These are phyloP conservation scores for Phengaris arion DNA, from an alignment of 2,888 invertebrate species.

Conservation along the genomic window DNA sequence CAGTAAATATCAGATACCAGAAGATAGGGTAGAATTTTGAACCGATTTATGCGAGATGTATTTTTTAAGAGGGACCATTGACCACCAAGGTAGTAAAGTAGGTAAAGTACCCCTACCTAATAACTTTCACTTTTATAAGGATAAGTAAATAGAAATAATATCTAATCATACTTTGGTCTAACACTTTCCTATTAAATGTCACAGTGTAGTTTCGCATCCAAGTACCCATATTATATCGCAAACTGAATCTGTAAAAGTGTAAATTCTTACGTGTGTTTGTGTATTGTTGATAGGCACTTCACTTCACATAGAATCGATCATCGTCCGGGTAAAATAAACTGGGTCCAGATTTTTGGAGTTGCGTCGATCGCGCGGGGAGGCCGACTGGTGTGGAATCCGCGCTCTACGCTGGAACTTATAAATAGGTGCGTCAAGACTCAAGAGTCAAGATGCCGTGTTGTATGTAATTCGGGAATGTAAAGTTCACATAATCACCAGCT, in stretches of 20 bases:
- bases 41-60: too few relatives aligned
- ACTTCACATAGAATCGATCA: slow-evolving; percentile 54
- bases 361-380: slow-evolving; percentile 54
- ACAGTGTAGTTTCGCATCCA: neutral
- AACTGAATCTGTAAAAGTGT: neutral
- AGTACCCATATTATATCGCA: neutral
- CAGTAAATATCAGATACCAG: too few relatives aligned
- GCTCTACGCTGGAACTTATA: slow-evolving; percentile 79
- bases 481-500: slow-evolving; percentile 33
- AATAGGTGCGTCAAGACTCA: slow-evolving; percentile 59
- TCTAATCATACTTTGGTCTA: neutral
- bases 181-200: neutral
- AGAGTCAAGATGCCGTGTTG: slow-evolving; percentile 50
- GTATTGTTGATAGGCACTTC: slow-evolving; percentile 48
- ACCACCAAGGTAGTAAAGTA: too few relatives aligned
- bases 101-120: too few relatives aligned
- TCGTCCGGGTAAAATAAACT: slow-evolving; percentile 38
- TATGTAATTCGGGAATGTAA: slow-evolving; percentile 44
- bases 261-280: slow-evolving; percentile 34
- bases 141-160: neutral
- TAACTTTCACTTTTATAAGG: too few relatives aligned
- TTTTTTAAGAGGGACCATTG: too few relatives aligned
- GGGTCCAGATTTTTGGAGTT: slow-evolving; percentile 43
- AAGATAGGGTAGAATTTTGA: too few relatives aligned
- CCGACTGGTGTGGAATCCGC: slow-evolving; percentile 71